Evolutionary conservation across 2,797 vertebrate species (phyloP).

Genomic region (Microchirus variegatus): DNA sequence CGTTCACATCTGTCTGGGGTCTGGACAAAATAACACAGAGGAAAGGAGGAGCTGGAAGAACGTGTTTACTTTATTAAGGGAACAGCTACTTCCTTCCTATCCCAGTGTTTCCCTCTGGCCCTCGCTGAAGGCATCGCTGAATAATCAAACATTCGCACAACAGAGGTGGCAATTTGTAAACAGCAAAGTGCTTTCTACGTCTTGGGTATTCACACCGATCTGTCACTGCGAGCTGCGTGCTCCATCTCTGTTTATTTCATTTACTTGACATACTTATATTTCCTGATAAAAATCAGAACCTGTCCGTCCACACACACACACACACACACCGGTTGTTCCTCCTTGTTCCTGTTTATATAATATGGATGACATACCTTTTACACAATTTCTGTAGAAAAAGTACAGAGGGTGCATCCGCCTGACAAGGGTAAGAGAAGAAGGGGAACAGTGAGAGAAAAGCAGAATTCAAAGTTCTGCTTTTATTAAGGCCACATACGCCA

Average conservation of each 20-base stretch:
- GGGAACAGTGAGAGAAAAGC: neutral
- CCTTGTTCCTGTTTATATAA: too few relatives aligned
- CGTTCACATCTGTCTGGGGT: slow-evolving; percentile 6
- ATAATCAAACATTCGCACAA: slow-evolving; percentile 31
- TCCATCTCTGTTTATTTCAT: slow-evolving; percentile 28
- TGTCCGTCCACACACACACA: too few relatives aligned
- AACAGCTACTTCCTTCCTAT: slow-evolving; percentile 37
- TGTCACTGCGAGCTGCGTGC: slow-evolving; percentile 22
- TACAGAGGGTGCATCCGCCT: slow-evolving; percentile 13
- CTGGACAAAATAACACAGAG: slow-evolving; percentile 1
- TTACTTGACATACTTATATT: slow-evolving; percentile 9
- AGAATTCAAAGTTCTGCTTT: slow-evolving; percentile 17
- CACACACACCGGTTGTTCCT: too few relatives aligned
- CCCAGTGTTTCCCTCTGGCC: slow-evolving; percentile 7
- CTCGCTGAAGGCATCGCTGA: slow-evolving; percentile 19
- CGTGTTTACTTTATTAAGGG: slow-evolving; percentile 32
- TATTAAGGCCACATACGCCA: slow-evolving; percentile 20
- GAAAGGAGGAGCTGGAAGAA: slow-evolving; percentile 19
- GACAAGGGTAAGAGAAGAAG: neutral
- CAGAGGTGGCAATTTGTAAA: slow-evolving; percentile 40
- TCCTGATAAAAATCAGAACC: too few relatives aligned
- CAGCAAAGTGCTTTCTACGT: slow-evolving; percentile 23
- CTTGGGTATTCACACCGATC: slow-evolving; percentile 41
- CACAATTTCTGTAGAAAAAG: slow-evolving; percentile 19
- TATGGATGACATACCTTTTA: too few relatives aligned